Evolutionary conservation across 2,113 vertebrate genomes (phyloP), one percentile per base, ranked within the genome.

Genomic region (Psophia crepitans): DNA sequence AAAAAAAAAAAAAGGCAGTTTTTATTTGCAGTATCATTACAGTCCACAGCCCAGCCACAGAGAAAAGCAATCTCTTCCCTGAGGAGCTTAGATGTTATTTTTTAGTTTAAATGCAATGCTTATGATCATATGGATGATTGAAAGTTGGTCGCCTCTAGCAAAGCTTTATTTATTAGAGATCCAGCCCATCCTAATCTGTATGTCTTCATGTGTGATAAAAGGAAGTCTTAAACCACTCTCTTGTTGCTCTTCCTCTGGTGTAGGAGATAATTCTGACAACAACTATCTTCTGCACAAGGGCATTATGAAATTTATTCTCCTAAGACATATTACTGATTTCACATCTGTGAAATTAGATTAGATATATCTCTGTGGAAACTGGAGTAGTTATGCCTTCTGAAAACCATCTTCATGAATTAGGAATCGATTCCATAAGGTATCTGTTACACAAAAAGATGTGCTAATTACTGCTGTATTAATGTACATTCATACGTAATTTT

Each of bases 231-330:
- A 90, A 71, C 60, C 44, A 61, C 84, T 77, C 41, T 79, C 66
- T 93, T 5, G 5, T 76, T 91, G 79, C 44, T 93, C 32, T 61
- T 90, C 26, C 13, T 78, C 71, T 46, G 44, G 13, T 77, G 32
- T 28, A 73, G 51, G 46, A 85, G 79, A 87, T 94, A 91, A 89
- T 73, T 93, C 79, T 92, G 83, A 81, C 75, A 88, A 81, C 83
- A 90, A 71, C 73, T 15, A 0, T 49, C 56, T 92, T 79, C 27
- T 93, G 95, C 80, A 71, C 23, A 73, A 91, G 77, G 81, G 74
- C 82, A 61, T 96, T 88, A 84, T 92, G 82, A 96, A 91, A 94
- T 87, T 85, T 89, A 65, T 93, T 97, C 96, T 92, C 84, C 80
- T 91, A 92, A 82, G 81, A 92, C 32, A 12, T 90, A 84, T 95